Conservation (phyloP, 2,888 invertebrate genomes). For the Heliconius ethilla region DNA sequence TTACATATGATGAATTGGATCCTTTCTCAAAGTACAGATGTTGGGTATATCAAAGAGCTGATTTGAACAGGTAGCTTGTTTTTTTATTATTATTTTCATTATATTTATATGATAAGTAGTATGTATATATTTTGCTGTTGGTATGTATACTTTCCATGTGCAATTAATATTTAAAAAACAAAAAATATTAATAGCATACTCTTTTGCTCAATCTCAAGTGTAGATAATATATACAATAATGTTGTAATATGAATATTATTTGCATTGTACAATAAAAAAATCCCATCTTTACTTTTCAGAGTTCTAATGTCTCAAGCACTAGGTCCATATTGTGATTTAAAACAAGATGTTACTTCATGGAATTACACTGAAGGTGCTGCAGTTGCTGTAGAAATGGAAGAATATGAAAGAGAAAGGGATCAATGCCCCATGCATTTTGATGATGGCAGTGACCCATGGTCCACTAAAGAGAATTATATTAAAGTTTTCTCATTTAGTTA, state of each 20-base stretch:
- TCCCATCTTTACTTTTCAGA: slow-evolving; percentile 55
- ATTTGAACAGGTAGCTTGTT: slow-evolving; percentile 88
- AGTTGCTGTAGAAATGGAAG: slow-evolving; percentile 94
- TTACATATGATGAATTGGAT: slow-evolving; percentile 97
- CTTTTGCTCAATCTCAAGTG: too few species aligned
- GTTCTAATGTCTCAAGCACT: slow-evolving; percentile 89
- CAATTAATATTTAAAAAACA: neutral
- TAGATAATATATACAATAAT: too few species aligned
- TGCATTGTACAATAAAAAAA: neutral
- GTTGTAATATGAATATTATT: neutral
- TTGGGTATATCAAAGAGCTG: slow-evolving; percentile 98
- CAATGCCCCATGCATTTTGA: slow-evolving; percentile 99
- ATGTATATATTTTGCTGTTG: neutral
- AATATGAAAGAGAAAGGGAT: slow-evolving; percentile 96
- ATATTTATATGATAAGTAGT: too few species aligned
- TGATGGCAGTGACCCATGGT: slow-evolving; percentile 94
- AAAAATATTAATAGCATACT: neutral
- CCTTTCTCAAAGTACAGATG: slow-evolving; percentile 97
- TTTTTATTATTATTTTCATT: neutral
- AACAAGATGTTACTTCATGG: slow-evolving; percentile 94
- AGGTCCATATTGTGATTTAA: slow-evolving; percentile 94
- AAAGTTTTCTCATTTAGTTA: slow-evolving; percentile 83
- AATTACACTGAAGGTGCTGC: slow-evolving; percentile 96
- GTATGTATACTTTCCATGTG: neutral
- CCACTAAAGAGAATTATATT: slow-evolving; percentile 85